phyloP scores from a whole-genome alignment of 2,113 vertebrate genomes.

The Lanius ludovicianus region DNA sequence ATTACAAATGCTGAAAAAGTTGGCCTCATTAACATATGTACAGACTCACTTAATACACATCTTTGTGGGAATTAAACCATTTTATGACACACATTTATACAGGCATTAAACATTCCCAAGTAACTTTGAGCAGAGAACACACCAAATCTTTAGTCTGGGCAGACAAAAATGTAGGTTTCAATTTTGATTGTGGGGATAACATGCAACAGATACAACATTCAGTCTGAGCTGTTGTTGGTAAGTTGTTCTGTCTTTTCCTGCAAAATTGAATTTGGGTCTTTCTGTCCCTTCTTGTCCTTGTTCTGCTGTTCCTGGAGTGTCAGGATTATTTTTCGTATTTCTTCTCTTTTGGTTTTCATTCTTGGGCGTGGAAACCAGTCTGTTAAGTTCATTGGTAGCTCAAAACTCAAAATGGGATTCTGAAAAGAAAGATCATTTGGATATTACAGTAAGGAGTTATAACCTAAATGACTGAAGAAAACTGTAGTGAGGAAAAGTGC shows the following conservation, averaged over 20 bases:
- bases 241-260: slow-evolving; percentile 66
- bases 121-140: slow-evolving; percentile 63
- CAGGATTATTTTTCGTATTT: slow-evolving; percentile 91
- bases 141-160: slow-evolving; percentile 62
- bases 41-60: slow-evolving; percentile 83
- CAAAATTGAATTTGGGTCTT: slow-evolving; percentile 61
- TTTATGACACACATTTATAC: slow-evolving; percentile 79
- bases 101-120: slow-evolving; percentile 71
- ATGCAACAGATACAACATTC: slow-evolving; percentile 63
- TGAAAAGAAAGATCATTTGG: slow-evolving; percentile 54
- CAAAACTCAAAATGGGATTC: slow-evolving; percentile 92
- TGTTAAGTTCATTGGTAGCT: slow-evolving; percentile 89
- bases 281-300: slow-evolving; percentile 76
- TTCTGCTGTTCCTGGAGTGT: slow-evolving; percentile 87
- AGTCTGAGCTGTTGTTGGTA: slow-evolving; percentile 75
- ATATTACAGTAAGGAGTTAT: background rate
- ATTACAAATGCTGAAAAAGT: slow-evolving; percentile 93
- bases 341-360: slow-evolving; percentile 97
- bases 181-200: slow-evolving; percentile 59
- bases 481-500: background rate
- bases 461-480: background rate
- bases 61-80: slow-evolving; percentile 74
- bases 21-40: slow-evolving; percentile 91
- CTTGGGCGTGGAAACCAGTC: slow-evolving; percentile 95
- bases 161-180: slow-evolving; percentile 53